Evolutionary conservation across 1,140 invertebrate species (phyloP).

Genomic region (Pogonus chalceus): DNA sequence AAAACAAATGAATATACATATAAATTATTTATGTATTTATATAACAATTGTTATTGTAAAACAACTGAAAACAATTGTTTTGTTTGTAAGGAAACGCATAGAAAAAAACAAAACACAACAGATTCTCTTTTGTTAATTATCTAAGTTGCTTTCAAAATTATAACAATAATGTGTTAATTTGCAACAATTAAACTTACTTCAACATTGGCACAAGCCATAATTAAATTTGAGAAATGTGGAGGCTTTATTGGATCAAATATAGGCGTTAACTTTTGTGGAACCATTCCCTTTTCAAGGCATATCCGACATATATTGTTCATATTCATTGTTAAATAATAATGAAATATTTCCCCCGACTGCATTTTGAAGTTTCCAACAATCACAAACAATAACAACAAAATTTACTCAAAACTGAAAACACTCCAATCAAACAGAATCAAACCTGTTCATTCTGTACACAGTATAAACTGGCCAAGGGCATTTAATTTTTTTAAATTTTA

Average conservation of each 20-base stretch:
- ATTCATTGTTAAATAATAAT: constrained; percentile 32
- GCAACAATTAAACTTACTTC: constrained; percentile 35
- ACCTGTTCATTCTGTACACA: constrained; percentile 1
- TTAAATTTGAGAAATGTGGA: constrained; percentile 42
- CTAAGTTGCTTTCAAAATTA: not conserved
- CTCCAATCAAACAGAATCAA: not conserved
- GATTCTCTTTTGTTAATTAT: too few relatives aligned
- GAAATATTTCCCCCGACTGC: constrained; percentile 26
- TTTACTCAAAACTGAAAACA: not conserved
- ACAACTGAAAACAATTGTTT: too few relatives aligned
- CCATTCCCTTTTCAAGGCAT: constrained; percentile 49
- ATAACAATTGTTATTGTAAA: too few relatives aligned
- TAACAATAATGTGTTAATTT: constrained; percentile 1
- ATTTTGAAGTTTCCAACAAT: constrained; percentile 7
- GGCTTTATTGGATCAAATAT: constrained; percentile 50
- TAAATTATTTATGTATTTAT: too few relatives aligned
- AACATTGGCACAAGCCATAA: constrained; percentile 52
- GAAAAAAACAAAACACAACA: too few relatives aligned
- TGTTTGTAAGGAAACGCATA: too few relatives aligned
- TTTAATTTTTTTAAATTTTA: too few relatives aligned
- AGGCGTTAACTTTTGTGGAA: constrained; percentile 48
- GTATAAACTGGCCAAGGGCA: not conserved
- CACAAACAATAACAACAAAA: constrained; percentile 6
- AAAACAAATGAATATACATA: too few relatives aligned
- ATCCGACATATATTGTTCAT: constrained; percentile 48